A percentile compares a stretch with the other conserved stretches of the same genome.
phyloP scores from a whole-genome alignment of 2,888 invertebrate species.

The Limenitis camilla region DNA sequence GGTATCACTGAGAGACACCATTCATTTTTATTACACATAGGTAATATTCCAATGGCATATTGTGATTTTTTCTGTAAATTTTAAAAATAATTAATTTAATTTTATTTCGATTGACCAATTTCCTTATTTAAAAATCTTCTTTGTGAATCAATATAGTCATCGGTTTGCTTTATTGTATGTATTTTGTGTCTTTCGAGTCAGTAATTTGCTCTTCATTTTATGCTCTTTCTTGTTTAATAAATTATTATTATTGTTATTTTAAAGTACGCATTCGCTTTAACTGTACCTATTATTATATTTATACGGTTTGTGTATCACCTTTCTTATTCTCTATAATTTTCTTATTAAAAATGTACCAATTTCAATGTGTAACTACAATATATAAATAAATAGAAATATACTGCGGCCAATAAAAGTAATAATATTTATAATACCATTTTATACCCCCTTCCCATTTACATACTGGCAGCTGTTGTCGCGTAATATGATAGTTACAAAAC shows the following conservation, averaged over 20 bases:
- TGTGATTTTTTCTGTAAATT: slow-evolving; percentile 68
- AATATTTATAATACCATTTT: slow-evolving; percentile 71
- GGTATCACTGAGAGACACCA: slow-evolving; percentile 59
- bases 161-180: slow-evolving; percentile 26
- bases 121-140: slow-evolving; percentile 31
- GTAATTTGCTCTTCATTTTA: slow-evolving; percentile 44
- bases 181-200: slow-evolving; percentile 27
- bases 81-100: slow-evolving; percentile 46
- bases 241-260: slow-evolving; percentile 18
- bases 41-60: slow-evolving; percentile 67
- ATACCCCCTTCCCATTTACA: slow-evolving; percentile 70
- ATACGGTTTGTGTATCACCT: slow-evolving; percentile 1
- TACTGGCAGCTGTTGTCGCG: slow-evolving; percentile 61
- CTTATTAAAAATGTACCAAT: slow-evolving; percentile 27
- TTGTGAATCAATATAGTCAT: slow-evolving; percentile 25
- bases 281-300: slow-evolving; percentile 3
- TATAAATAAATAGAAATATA: slow-evolving; percentile 59
- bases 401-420: slow-evolving; percentile 68
- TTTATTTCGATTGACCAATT: slow-evolving; percentile 45
- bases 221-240: slow-evolving; percentile 38
- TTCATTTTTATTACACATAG: slow-evolving; percentile 48
- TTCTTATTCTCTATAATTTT: slow-evolving; percentile 22
- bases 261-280: neutral
- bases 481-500: slow-evolving; percentile 65
- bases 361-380: slow-evolving; percentile 50